Conservation (phyloP, 1,140 invertebrate genomes). For the Oryzaephilus surinamensis region DNA sequence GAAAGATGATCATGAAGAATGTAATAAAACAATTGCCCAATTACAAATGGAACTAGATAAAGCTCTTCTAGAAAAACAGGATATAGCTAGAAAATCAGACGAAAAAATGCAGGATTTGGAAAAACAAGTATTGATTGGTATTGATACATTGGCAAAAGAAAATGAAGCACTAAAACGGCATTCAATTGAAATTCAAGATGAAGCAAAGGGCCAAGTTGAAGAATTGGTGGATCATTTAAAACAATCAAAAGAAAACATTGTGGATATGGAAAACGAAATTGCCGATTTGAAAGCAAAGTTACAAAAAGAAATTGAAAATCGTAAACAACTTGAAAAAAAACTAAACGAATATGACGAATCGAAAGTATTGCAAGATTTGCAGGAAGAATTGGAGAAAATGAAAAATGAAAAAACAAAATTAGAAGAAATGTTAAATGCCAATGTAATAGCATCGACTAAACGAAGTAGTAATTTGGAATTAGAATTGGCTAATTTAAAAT, state of each 20-base stretch:
- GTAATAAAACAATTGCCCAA: no score
- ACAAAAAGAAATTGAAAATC: conserved; percentile 1
- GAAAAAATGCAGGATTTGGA: conserved; percentile 5
- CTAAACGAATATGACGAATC: conserved; percentile 5
- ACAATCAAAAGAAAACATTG: conserved; percentile 6
- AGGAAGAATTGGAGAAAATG: background rate
- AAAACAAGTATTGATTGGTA: conserved; percentile 3
- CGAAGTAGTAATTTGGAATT: conserved; percentile 17
- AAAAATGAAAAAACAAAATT: conserved; percentile 14
- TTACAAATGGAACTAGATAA: no score
- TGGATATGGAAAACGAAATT: conserved; percentile 10
- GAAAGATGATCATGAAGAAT: no score
- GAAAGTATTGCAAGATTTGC: background rate
- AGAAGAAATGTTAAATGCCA: conserved; percentile 7
- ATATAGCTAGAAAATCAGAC: no score
- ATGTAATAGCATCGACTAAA: conserved; percentile 10
- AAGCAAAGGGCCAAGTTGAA: conserved; percentile 25
- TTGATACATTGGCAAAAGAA: conserved; percentile 9
- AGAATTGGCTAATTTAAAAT: conserved; percentile 2
- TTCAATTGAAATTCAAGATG: conserved; percentile 23
- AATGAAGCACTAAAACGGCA: conserved; percentile 21
- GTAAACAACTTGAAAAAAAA: conserved; percentile 4
- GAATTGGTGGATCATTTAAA: conserved; percentile 16
- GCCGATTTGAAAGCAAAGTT: background rate
- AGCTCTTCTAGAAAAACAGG: no score